Conservation (phyloP, 2,113 vertebrate species). For the Nesospiza acunhae region DNA sequence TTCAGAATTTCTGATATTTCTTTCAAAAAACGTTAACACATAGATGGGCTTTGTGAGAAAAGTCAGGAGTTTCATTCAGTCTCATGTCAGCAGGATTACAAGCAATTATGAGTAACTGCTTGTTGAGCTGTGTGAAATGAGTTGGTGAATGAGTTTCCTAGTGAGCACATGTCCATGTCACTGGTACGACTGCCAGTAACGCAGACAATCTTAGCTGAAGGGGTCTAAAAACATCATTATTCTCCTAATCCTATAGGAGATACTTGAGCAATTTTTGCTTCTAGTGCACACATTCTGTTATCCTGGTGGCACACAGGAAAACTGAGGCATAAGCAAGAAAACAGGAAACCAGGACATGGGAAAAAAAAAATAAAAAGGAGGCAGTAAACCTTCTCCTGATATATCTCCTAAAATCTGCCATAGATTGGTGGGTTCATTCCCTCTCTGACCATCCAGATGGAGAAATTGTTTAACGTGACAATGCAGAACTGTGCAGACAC, state of each 20-base stretch:
- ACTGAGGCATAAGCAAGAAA: background rate
- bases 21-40: background rate
- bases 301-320: background rate
- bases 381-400: background rate
- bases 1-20: constrained; percentile 15
- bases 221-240: constrained; percentile 4
- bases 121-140: constrained; percentile 31
- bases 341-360: background rate
- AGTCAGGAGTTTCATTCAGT: constrained; percentile 42
- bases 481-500: background rate
- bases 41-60: constrained; percentile 25
- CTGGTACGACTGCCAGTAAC: background rate
- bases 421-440: background rate
- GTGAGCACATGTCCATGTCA: background rate
- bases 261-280: background rate
- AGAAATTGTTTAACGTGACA: accelerated
- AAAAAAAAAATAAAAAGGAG: background rate
- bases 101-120: constrained; percentile 46
- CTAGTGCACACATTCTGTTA: background rate
- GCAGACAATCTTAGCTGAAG: background rate
- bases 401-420: background rate
- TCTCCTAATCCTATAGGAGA: background rate
- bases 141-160: constrained; percentile 39
- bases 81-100: constrained; percentile 43
- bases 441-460: background rate